phyloP scores from a whole-genome alignment of 2,113 vertebrate genomes.

The Catharus minimus region DNA sequence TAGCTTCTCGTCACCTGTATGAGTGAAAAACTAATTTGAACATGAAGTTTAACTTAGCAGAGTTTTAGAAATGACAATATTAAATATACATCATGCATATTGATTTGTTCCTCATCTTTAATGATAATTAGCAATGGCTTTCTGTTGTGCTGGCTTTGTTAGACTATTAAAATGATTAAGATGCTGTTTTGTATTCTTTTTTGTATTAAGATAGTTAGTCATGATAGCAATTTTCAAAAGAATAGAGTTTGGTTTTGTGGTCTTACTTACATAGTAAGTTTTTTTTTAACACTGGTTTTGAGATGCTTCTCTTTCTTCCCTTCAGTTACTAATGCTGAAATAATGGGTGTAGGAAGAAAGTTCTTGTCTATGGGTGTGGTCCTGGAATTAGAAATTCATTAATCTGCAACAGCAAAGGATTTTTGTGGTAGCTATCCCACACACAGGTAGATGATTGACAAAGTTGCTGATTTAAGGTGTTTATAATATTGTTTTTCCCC shows the following conservation, averaged over 20 bases:
- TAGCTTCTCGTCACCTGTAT: fast-evolving
- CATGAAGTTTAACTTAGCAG: background rate
- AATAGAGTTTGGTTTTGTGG: background rate
- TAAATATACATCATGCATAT: background rate
- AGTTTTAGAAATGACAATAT: background rate
- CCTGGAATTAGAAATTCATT: background rate
- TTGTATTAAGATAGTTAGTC: background rate
- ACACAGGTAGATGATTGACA: background rate
- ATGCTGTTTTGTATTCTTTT: background rate
- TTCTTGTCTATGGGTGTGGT: background rate
- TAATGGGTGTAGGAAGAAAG: background rate
- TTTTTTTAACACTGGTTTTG: background rate
- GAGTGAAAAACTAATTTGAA: background rate
- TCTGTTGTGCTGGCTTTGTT: background rate
- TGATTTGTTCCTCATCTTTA: background rate
- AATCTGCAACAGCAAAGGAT: background rate
- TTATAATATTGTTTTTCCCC: background rate
- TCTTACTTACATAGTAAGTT: background rate
- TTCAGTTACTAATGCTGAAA: background rate
- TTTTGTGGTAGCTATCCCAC: background rate
- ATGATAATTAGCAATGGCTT: background rate
- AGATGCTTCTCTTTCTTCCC: background rate
- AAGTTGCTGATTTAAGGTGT: background rate
- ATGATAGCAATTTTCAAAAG: background rate
- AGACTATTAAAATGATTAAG: background rate